A percentile compares a stretch with the other conserved stretches of the same genome.
Evolutionary conservation across 2,797 vertebrate genomes (phyloP).

Genomic region (Gymnoscopelus braueri): DNA sequence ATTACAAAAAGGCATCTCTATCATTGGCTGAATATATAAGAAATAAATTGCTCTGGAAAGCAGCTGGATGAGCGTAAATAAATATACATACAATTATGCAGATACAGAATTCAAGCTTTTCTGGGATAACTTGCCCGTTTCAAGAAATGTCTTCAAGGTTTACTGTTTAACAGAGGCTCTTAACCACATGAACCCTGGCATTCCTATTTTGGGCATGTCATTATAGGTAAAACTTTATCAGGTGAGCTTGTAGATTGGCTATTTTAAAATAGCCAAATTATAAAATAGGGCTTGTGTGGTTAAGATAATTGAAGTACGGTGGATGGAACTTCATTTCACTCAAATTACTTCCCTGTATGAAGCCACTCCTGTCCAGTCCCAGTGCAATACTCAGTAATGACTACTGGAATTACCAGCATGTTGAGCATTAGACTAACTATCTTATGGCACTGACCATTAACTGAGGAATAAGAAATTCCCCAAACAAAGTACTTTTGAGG

Average conservation of each 20-base stretch:
- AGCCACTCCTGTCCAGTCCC: conserved; percentile 1
- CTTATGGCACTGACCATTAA: conserved; percentile 36
- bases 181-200: no score
- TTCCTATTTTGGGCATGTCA: no score
- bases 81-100: not conserved
- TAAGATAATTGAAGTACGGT: no score
- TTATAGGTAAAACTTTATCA: no score
- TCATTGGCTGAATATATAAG: conserved; percentile 5
- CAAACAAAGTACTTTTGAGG: conserved; percentile 15
- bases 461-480: conserved; percentile 18
- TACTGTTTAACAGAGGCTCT: no score
- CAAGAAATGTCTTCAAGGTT: conserved; percentile 16
- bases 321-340: not conserved
- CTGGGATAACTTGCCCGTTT: not conserved
- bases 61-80: conserved; percentile 38
- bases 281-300: no score
- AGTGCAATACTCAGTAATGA: conserved; percentile 15
- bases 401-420: not conserved
- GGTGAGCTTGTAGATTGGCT: conserved; percentile 1
- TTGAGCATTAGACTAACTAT: conserved; percentile 19
- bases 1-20: conserved; percentile 16
- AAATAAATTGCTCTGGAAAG: conserved; percentile 23
- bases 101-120: conserved; percentile 14
- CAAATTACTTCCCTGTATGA: conserved; percentile 7
- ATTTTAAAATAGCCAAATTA: conserved; percentile 9